Evolutionary conservation across 2,113 vertebrate genomes (phyloP), one percentile per base, ranked within the genome.

Genomic region (Planiliza haematocheilus): DNA sequence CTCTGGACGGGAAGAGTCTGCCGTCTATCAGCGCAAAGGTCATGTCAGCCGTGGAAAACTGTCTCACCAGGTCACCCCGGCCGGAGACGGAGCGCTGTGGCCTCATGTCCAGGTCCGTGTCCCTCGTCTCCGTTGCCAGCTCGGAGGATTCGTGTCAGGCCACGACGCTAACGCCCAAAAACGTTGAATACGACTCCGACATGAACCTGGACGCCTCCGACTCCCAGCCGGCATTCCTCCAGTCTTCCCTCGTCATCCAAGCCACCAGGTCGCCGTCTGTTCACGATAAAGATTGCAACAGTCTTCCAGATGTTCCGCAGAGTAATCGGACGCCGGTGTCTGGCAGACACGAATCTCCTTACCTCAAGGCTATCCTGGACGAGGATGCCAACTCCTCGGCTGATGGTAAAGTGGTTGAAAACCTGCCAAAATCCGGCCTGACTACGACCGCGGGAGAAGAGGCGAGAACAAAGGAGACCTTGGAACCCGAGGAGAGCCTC

Each of bases 91-190:
- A 98, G 62, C 96, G 95, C 78, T 86, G 89, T 1, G 93, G 94
- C 38, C 91, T 97, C 62, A 96, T 95, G 83, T 98, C 97, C 55
- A 92, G 97, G 82, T 98, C 97, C 0, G 85, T 97, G 58, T 99
- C 97, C 1, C 74, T 98, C 90, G 87, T 97, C 78, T 99, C 98
- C 0, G 94, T 98, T 46, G 95, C 95, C 0, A 98, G 97, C 84
- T 98, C 97, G 10, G 97, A 99, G 85, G 98, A 99, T 79, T 98
- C 96, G 7, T 97, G 95, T 78, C 96, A 96, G 70, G 93, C 95
- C 0, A 91, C 94, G 0, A 89, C 93, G 9, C 93, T 96, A 42
- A 97, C 97, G 0, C 96, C 96, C 56, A 93, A 93, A 81, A 95
- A 95, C 48, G 50, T 56, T 0, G 98, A 99, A 3, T 97, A 96